These are phyloP conservation scores for Lycocerus yunnanus DNA, from an alignment of 2,888 invertebrate genomes.

Conservation along the genomic window DNA sequence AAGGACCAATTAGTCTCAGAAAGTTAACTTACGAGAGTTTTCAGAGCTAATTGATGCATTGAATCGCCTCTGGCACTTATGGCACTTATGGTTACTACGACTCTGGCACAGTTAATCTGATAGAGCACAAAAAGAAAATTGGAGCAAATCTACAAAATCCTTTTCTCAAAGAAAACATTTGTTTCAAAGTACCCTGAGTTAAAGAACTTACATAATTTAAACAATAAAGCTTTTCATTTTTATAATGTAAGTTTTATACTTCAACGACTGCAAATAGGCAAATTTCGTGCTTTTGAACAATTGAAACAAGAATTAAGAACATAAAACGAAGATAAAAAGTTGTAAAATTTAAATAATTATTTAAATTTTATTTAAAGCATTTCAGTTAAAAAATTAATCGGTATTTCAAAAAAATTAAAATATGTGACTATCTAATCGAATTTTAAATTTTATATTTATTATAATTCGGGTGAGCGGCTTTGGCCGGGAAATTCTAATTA, in stretches of 20 bases:
- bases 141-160: too few relatives aligned
- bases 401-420: neutral
- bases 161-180: neutral
- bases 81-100: too few relatives aligned
- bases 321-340: neutral
- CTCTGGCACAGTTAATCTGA: too few relatives aligned
- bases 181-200: too few relatives aligned
- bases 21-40: too few relatives aligned
- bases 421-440: neutral
- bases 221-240: neutral
- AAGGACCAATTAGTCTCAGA: too few relatives aligned
- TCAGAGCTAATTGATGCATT: too few relatives aligned
- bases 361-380: neutral
- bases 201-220: neutral
- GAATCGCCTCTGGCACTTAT: too few relatives aligned
- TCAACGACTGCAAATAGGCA: neutral
- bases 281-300: neutral
- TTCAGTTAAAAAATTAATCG: neutral
- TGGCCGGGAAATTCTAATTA: neutral
- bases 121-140: too few relatives aligned
- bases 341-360: neutral
- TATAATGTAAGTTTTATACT: neutral
- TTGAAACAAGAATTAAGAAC: neutral
- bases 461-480: neutral
- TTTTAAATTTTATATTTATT: neutral